Conservation (phyloP, 2,888 invertebrate genomes). For the Gortyna flavago region DNA sequence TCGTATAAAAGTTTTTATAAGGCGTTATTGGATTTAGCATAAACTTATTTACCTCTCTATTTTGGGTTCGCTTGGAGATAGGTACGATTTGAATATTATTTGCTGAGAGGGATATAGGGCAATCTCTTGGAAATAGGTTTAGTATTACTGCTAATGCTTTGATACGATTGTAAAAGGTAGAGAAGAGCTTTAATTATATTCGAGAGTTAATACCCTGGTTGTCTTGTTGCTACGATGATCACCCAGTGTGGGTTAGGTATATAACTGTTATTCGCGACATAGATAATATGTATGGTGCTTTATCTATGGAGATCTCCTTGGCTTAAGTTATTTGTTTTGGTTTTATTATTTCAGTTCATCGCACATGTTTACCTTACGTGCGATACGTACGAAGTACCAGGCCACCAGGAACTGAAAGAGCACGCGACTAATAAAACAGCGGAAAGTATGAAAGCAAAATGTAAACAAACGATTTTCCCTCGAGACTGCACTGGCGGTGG, state of each 20-base stretch:
- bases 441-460: conserved; percentile 58
- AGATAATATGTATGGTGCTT: neutral
- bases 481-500: conserved; percentile 43
- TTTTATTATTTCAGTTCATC: neutral
- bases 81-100: conserved; percentile 36
- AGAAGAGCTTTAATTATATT: neutral
- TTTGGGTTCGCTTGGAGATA: conserved; percentile 26
- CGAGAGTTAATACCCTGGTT: too few relatives aligned
- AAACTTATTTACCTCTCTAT: conserved; percentile 52
- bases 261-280: neutral
- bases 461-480: conserved; percentile 62
- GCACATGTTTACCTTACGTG: conserved; percentile 13
- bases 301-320: neutral
- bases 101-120: conserved; percentile 31
- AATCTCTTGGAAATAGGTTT: conserved; percentile 19
- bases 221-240: neutral
- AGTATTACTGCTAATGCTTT: neutral
- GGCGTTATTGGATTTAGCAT: conserved; percentile 51
- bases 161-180: neutral
- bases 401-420: conserved; percentile 48
- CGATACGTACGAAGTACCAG: conserved; percentile 47
- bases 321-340: neutral
- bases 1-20: conserved; percentile 54
- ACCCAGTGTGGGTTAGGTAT: neutral
- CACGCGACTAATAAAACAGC: conserved; percentile 43